phyloP scores from a whole-genome alignment of 2,113 vertebrate species.

The Calyptomena viridis region DNA sequence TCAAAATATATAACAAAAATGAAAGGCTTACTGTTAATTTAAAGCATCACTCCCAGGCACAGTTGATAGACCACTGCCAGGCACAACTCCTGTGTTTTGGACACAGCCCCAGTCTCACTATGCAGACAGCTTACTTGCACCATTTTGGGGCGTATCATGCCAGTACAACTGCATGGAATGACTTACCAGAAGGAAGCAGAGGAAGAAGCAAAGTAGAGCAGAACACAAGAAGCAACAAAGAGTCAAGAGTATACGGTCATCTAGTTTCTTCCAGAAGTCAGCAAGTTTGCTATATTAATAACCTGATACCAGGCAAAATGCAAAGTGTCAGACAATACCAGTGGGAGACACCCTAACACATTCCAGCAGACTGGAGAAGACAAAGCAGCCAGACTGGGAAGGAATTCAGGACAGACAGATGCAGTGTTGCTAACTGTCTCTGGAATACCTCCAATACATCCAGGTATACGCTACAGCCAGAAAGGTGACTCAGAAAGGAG shows the following conservation, averaged over 20 bases:
- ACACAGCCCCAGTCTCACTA: background rate
- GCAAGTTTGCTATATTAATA: background rate
- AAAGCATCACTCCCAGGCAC: background rate
- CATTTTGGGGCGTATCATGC: background rate
- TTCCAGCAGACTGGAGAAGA: background rate
- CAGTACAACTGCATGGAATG: background rate
- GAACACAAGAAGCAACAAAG: background rate
- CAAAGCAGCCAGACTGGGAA: background rate
- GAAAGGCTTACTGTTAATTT: background rate
- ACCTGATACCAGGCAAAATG: background rate
- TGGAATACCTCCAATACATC: background rate
- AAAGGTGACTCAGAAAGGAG: constrained; percentile 6
- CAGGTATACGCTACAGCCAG: background rate
- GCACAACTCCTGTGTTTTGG: background rate
- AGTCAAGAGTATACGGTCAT: background rate
- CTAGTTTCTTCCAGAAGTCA: background rate
- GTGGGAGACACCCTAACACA: background rate
- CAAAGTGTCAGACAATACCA: constrained; percentile 19
- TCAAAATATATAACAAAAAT: background rate
- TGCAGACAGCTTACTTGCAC: background rate
- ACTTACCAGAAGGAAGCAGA: background rate
- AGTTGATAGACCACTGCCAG: background rate
- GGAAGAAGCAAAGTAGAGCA: background rate
- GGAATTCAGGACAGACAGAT: background rate
- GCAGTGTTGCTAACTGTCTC: background rate